Base-by-base conservation (phyloP, 2,113 vertebrate species). In the Oostethus manadensis region DNA sequence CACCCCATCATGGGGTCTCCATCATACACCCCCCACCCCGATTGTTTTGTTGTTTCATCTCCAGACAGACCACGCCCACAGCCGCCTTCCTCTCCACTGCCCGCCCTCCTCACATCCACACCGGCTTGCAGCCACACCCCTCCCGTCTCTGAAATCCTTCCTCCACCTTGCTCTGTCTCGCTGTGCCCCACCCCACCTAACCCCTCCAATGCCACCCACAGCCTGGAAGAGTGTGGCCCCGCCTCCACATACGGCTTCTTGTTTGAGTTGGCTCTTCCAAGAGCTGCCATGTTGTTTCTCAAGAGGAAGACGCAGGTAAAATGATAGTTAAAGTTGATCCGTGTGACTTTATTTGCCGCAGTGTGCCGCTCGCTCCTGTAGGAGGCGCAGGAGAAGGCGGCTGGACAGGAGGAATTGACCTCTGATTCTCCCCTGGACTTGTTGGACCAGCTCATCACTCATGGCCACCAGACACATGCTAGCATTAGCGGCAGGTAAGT, bases 261-360 rank as follows among this genome's bases (percentile, higher is more conserved):
- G 78, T 98, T 98, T 51, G 93, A 95, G 81, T 88, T 94, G 51
- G 92, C 94, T 0, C 83, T 97, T 83, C 96, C 97, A 60, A 94
- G 89, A 79, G 92, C 93, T 3, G 93, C 94, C 72, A 81, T 84
- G 70, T 88, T 93, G 57, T 95, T 95, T 59, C 82, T 98, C 76
- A 84, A 86, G 73, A 92, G 77, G 70, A 96, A 91, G 86, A 94
- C 91, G 0, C 83, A 89, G 58, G 94, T 96, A 71, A 60, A 9
- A 14, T 2, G 5, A 33, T 1, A 33, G 38, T 42, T 13, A 4
- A 13, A 4, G 38, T 42, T 42, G 38, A 42, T 42, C 38, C 6
- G 38, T 22, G 21, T 23, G 15, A 23, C 20, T 51, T 21, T 13
- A 42, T 14, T 42, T 26, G 49, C 21, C 8, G 44, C 48, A 50